Evolutionary conservation across 2,888 invertebrate genomes (phyloP).

Genomic region (Calliopum simillimum): DNA sequence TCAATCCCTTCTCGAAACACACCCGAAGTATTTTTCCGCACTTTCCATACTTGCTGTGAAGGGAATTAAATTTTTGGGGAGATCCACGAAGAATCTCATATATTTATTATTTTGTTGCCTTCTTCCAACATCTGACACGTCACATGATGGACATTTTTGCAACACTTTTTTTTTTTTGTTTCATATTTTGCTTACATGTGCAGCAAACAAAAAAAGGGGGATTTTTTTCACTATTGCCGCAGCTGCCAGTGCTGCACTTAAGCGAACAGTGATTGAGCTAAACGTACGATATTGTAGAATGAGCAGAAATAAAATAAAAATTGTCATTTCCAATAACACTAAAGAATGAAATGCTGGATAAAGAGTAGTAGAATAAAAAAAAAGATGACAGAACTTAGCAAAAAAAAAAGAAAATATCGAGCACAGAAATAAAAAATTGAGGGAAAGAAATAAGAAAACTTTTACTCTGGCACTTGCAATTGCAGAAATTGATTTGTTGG

Average conservation of each 20-base stretch:
- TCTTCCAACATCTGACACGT: slow-evolving; percentile 13
- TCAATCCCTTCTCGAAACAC: too few relatives aligned
- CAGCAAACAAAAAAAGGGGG: background rate
- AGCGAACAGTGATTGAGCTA: slow-evolving; percentile 19
- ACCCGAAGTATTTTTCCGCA: too few relatives aligned
- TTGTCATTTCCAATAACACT: slow-evolving; percentile 26
- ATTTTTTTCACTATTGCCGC: background rate
- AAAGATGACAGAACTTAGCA: background rate
- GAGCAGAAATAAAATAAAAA: background rate
- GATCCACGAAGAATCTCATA: too few relatives aligned
- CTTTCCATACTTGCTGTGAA: too few relatives aligned
- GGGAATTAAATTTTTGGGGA: too few relatives aligned
- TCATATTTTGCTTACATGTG: background rate
- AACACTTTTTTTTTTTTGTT: background rate
- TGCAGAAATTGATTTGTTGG: slow-evolving; percentile 23
- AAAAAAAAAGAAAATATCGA: background rate
- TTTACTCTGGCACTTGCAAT: slow-evolving; percentile 12
- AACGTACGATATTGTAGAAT: slow-evolving; percentile 7
- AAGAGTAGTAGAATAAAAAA: background rate
- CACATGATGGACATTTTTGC: background rate
- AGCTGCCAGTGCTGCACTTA: slow-evolving; percentile 15
- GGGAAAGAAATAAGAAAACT: background rate
- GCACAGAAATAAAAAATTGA: background rate
- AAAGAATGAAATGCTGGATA: background rate
- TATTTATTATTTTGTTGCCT: background rate